Base-by-base conservation (phyloP, 2,888 invertebrate species). In the Pammene aurita region DNA sequence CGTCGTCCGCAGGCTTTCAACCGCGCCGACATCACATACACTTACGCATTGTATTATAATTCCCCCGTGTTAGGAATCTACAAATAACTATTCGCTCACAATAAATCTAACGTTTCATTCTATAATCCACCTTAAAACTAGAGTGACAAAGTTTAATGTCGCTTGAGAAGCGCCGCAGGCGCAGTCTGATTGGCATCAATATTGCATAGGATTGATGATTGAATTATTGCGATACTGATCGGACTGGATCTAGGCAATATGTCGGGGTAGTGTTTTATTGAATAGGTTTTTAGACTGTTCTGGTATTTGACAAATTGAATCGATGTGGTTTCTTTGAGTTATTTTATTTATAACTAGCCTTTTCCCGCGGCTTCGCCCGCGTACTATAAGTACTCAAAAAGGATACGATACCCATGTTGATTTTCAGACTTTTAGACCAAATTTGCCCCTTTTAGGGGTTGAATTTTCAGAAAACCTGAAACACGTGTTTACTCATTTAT, bases 1-100 rank as follows among this genome's bases (percentile, higher is more conserved):
- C 55, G 50, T 61, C 48, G 48, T 42, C 71, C 44, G 65, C 50
- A 66, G 68, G 66, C 72, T 73, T 73, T 69, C 70, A 73, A 67
- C 38, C 50, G 5, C 26, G 46, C 73, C 73, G 73, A 64, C 67
- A 64, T 67, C 72, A 66, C 63, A 65, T 50, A 34, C 57, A 46
- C n/a, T 34, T 65, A 44, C 54, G 52, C 61, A 74, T 72, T 74
- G 73, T 74, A 74, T 74, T 72, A 68, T 72, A 74, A 74, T 72
- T 61, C 58, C 44, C 13, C 70, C 72, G 71, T 71, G 72, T 71
- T 50, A 57, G 70, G 72, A 71, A 71, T 71, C 56, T 50, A 60
- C 72, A 70, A 72, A 64, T 72, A 70, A 63, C 64, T 54, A 66
- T 55, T 35, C 52, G 41, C 67, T 64, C 68, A 62, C 71, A 68